Base-by-base conservation (phyloP, 2,797 vertebrate species). In the Rousettus madagascariensis region DNA sequence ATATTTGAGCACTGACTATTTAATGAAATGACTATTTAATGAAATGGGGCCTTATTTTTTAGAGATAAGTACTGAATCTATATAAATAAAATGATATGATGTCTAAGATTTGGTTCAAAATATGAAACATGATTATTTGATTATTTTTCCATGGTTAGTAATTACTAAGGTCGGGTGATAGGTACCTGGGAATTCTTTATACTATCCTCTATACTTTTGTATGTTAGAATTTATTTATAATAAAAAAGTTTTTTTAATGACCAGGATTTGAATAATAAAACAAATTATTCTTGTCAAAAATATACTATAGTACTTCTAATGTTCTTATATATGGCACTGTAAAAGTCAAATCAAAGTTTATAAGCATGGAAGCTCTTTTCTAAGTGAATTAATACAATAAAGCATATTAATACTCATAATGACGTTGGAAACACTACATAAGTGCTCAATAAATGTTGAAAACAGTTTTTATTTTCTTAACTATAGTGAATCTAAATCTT, bases 91-190 rank as follows among this genome's bases (percentile, higher is more conserved):
- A 74, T 85, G 49, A 87, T 79, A 41, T 1, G 6, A 41, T 93
- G 26, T 80, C 83, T 93, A 85, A 57, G 77, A 86, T 82, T 94
- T 94, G 61, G 41, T 66, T 93, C 36, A 86, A 80, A 86, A 88
- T 88, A 93, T 28, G 8, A 92, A 92, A 65, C 2, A 6, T 66
- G 71, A 91, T 89, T 68, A 43, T 94, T 72, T 72, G 17, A 89
- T 89, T 68, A 43, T 94, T 72, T 72, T 13, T n/a, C 41, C 10
- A 28, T n/a, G 4, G 10, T 82, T 93, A 77, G 51, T 85, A 85
- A 94, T 53, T 95, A 75, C 51, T 57, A 87, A 77, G 38, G 3
- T 82, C 19, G 17, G 38, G 26, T 72, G 43, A 49, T 63, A 16
- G 28, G 13, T 72, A 53, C 33, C 28, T 85, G n/a, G 20, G 5